Conservation (phyloP, 2,797 vertebrate species). For the Schizopygopsis pylzovi region DNA sequence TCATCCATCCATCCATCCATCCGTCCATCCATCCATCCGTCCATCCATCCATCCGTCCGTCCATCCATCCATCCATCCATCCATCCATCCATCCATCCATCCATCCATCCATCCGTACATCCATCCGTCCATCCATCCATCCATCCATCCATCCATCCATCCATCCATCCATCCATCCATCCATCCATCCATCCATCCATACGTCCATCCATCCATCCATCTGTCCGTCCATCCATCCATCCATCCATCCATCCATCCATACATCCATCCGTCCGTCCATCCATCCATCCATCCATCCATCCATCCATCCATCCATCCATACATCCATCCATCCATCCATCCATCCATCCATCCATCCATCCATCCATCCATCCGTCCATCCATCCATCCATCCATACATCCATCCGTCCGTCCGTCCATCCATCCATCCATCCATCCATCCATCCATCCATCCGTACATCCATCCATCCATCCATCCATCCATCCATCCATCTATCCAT, state of each 20-base stretch:
- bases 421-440: no score
- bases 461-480: background rate
- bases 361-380: no score
- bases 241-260: fast-evolving
- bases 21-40: fast-evolving
- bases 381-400: no score
- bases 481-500: no score
- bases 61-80: fast-evolving
- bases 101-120: background rate
- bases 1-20: background rate
- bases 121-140: background rate
- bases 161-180: fast-evolving
- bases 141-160: fast-evolving
- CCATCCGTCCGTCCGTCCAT: no score
- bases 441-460: no score
- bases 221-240: background rate
- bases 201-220: no score
- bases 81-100: background rate
- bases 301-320: no score
- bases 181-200: background rate
- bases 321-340: no score
- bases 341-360: no score
- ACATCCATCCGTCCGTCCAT: fast-evolving
- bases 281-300: no score
- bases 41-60: background rate